A percentile compares a stretch with the other conserved stretches of the same genome.
phyloP scores from a whole-genome alignment of 2,113 vertebrate genomes.

The Perognathus longimembris region DNA sequence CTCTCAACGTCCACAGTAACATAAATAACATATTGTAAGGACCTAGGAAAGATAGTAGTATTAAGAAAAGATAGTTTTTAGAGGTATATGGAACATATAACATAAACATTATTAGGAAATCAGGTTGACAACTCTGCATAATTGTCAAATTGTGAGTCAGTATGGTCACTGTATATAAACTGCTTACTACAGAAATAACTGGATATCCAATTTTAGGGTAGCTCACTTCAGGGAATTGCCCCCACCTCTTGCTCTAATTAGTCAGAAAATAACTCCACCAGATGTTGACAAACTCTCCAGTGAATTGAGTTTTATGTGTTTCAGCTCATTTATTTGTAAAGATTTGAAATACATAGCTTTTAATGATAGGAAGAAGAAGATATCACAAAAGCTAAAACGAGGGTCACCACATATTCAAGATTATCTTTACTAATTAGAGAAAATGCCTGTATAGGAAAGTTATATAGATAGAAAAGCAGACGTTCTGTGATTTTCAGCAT shows the following conservation, averaged over 20 bases:
- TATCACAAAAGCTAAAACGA: constrained; percentile 27
- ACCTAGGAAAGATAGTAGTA: background rate
- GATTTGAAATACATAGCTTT: constrained; percentile 81
- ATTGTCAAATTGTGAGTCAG: constrained; percentile 33
- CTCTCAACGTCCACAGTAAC: background rate
- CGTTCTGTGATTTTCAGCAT: background rate
- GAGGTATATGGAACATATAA: background rate
- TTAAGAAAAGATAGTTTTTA: background rate
- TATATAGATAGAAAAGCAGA: constrained; percentile 32
- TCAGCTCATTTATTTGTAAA: constrained; percentile 85
- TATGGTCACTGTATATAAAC: constrained; percentile 62
- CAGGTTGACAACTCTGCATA: background rate
- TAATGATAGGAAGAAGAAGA: constrained; percentile 62
- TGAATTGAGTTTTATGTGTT: constrained; percentile 84
- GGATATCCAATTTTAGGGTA: constrained; percentile 65
- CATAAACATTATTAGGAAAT: background rate
- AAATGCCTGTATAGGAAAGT: background rate
- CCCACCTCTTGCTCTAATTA: constrained; percentile 84
- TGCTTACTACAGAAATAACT: constrained; percentile 80
- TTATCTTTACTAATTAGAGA: constrained; percentile 55
- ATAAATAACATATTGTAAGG: background rate
- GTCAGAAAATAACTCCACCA: constrained; percentile 84
- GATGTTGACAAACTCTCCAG: constrained; percentile 84
- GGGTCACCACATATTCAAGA: constrained; percentile 20
- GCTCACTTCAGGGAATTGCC: constrained; percentile 79